phyloP scores from a whole-genome alignment of 2,113 vertebrate species.

The Micromys minutus region DNA sequence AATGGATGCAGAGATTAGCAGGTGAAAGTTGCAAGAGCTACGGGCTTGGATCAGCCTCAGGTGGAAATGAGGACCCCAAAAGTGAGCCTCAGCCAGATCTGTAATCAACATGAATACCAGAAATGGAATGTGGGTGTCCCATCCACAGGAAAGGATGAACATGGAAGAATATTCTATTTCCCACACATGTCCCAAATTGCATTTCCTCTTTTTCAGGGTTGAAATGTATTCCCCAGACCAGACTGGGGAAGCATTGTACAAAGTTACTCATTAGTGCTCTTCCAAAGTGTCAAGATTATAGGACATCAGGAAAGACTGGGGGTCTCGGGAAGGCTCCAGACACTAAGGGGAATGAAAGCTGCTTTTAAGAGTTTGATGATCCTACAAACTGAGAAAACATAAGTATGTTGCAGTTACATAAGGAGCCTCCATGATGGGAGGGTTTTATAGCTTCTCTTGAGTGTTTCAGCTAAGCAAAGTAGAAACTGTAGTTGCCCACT shows the following conservation, averaged over 20 bases:
- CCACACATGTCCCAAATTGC: background rate
- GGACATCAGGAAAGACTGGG: background rate
- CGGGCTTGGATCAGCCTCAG: background rate
- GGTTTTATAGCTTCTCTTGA: background rate
- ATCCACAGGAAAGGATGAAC: background rate
- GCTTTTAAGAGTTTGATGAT: too few relatives aligned
- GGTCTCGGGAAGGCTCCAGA: too few relatives aligned
- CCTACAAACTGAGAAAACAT: background rate
- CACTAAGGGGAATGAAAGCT: background rate
- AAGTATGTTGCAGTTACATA: background rate
- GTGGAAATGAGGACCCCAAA: background rate
- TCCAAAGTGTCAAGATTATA: background rate
- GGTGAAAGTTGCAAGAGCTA: background rate
- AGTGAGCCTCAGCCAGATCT: background rate
- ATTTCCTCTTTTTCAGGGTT: background rate
- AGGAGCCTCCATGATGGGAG: too few relatives aligned
- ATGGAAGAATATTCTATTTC: background rate
- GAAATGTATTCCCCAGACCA: background rate
- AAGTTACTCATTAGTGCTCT: background rate
- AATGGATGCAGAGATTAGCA: background rate
- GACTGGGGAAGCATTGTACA: background rate
- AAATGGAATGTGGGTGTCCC: background rate
- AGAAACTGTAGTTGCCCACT: background rate
- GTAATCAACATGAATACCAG: background rate
- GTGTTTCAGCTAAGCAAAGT: constrained; percentile 6